Evolutionary conservation across 2,888 invertebrate genomes (phyloP).

Genomic region (Aphodius sticticus): DNA sequence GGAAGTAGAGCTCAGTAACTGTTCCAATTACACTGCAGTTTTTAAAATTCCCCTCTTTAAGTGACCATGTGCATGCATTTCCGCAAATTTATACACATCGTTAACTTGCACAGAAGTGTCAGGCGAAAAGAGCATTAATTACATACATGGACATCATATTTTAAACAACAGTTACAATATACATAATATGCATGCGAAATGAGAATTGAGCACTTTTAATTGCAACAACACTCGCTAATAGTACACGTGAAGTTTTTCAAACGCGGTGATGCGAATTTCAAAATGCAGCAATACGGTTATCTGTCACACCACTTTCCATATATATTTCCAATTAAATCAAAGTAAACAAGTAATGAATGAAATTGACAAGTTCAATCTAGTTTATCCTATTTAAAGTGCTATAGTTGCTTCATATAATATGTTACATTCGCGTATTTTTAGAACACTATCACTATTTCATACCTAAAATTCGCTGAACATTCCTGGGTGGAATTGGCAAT

Average conservation of each 20-base stretch:
- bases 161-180: constrained; percentile 21
- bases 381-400: neutral
- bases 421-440: too few relatives aligned
- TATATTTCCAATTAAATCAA: neutral
- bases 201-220: neutral
- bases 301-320: neutral
- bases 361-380: neutral
- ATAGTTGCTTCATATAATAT: neutral
- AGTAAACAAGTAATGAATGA: neutral
- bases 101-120: constrained; percentile 18
- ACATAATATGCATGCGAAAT: neutral
- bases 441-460: too few relatives aligned
- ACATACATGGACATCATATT: constrained; percentile 9
- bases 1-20: neutral
- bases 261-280: neutral
- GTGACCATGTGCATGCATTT: constrained; percentile 10
- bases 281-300: too few relatives aligned
- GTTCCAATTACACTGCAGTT: neutral
- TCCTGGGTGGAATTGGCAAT: too few relatives aligned
- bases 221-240: neutral
- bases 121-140: constrained; percentile 23
- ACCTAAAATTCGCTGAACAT: too few relatives aligned
- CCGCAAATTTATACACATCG: constrained; percentile 24
- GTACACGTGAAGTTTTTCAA: neutral
- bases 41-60: neutral